phyloP scores from a whole-genome alignment of 2,888 invertebrate species.

The Lasioglossum figueresi region DNA sequence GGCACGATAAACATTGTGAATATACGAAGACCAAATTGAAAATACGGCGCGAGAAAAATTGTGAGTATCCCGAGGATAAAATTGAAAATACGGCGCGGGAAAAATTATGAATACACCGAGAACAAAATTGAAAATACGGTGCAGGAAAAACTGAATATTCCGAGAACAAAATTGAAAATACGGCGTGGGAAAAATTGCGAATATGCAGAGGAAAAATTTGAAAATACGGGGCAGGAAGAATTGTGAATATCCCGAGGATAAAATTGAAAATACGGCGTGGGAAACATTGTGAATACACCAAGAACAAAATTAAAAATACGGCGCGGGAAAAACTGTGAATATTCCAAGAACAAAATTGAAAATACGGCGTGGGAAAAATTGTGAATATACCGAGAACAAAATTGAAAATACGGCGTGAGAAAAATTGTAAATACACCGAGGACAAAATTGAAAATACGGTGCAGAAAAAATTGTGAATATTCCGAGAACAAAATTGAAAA shows the following conservation, averaged over 20 bases:
- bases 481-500: background rate
- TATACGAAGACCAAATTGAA: no score
- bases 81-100: no score
- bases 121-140: background rate
- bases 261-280: background rate
- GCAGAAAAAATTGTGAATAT: background rate
- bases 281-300: background rate
- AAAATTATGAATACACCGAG: no score
- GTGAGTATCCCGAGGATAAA: no score
- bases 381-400: fast-evolving
- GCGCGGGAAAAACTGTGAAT: no score
- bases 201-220: fast-evolving
- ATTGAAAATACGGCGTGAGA: background rate
- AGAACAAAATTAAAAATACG: background rate
- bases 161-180: background rate
- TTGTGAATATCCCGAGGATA: background rate
- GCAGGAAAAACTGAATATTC: background rate
- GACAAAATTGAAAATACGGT: background rate
- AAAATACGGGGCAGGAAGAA: background rate
- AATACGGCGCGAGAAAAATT: no score
- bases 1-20: no score
- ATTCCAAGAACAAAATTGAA: fast-evolving
- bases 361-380: background rate
- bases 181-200: background rate
- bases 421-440: background rate